Evolutionary conservation across 2,113 vertebrate species (phyloP).

Genomic region (Pitta sordida): DNA sequence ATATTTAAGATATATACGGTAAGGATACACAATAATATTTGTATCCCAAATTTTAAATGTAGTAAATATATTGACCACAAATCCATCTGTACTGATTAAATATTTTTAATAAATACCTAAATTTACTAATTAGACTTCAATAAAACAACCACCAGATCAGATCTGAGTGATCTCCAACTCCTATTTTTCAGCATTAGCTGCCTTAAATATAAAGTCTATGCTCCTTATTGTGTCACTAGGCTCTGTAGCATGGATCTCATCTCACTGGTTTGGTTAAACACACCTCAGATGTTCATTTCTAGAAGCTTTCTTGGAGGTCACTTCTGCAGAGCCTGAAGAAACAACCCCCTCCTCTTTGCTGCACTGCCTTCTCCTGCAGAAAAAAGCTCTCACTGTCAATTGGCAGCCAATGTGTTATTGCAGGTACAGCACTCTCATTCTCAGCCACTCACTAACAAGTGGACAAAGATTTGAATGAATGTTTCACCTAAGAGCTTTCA

Average conservation of each 20-base stretch:
- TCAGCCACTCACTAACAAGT: neutral
- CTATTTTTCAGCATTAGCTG: neutral
- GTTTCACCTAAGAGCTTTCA: neutral
- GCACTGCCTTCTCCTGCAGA: neutral
- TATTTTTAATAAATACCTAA: neutral
- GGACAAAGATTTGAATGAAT: fast-evolving
- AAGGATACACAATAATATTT: fast-evolving
- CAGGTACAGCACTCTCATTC: neutral
- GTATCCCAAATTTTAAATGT: neutral
- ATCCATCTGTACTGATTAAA: neutral
- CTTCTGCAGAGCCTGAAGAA: neutral
- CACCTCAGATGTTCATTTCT: neutral
- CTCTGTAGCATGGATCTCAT: neutral
- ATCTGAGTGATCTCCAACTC: neutral
- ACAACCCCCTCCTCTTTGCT: neutral
- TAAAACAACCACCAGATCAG: neutral
- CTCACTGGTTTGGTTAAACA: neutral
- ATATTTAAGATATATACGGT: neutral
- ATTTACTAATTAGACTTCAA: neutral
- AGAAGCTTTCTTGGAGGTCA: neutral
- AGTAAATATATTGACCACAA: neutral
- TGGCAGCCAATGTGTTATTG: neutral
- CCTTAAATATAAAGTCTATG: fast-evolving
- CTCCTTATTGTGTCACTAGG: neutral
- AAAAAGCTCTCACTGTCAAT: neutral